Evolutionary conservation across 2,888 invertebrate species (phyloP).

Genomic region (Mallateleia sp.): DNA sequence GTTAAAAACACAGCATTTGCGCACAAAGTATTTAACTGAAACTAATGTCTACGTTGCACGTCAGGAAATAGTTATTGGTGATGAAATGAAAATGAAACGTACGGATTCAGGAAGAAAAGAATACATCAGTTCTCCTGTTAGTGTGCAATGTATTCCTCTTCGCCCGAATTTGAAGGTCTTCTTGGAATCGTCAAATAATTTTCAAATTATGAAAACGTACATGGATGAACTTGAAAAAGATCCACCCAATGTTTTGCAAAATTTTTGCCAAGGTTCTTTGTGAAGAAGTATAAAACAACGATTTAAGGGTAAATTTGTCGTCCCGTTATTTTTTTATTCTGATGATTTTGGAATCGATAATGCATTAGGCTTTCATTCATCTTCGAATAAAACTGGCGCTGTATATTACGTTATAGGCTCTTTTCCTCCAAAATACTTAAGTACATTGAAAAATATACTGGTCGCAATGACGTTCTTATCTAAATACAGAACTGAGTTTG

Average conservation of each 20-base stretch:
- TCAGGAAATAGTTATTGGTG: slow-evolving; percentile 8
- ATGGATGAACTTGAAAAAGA: not conserved
- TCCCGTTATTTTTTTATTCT: slow-evolving; percentile 73
- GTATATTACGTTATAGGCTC: slow-evolving; percentile 57
- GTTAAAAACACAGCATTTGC: not conserved
- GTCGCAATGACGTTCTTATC: slow-evolving; percentile 59
- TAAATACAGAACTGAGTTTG: not conserved
- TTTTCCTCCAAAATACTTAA: too few relatives aligned
- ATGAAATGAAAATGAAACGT: not conserved
- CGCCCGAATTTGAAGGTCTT: slow-evolving; percentile 1
- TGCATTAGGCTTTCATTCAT: slow-evolving; percentile 49
- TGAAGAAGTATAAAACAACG: slow-evolving; percentile 54
- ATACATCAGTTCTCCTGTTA: not conserved
- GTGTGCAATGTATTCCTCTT: slow-evolving; percentile 23
- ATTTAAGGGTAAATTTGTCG: slow-evolving; percentile 50
- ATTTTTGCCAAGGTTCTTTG: slow-evolving; percentile 51
- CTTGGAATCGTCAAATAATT: slow-evolving; percentile 36
- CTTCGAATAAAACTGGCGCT: slow-evolving; percentile 62
- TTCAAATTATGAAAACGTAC: slow-evolving; percentile 12
- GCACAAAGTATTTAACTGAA: not conserved
- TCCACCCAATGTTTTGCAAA: not conserved
- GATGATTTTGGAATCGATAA: slow-evolving; percentile 76
- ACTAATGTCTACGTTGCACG: slow-evolving; percentile 11
- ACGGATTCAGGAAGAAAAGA: not conserved
- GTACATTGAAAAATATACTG: slow-evolving; percentile 13